Evolutionary conservation across 1,140 invertebrate genomes (phyloP).

Genomic region (Drosophila mayri): DNA sequence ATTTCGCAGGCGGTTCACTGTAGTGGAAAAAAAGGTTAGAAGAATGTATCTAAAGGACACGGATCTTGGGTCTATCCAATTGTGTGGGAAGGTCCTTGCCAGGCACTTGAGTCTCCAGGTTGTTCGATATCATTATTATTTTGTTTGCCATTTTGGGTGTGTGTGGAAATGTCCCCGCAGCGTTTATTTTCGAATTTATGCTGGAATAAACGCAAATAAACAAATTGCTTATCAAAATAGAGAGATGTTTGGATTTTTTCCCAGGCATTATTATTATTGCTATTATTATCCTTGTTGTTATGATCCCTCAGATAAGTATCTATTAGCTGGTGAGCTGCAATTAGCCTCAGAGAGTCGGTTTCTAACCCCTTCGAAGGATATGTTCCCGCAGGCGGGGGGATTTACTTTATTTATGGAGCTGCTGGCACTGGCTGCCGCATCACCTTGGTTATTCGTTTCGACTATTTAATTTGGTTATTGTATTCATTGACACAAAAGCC

Average conservation of each 20-base stretch:
- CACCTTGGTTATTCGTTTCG: slow-evolving; percentile 67
- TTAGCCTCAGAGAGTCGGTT: slow-evolving; percentile 14
- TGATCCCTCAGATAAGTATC: slow-evolving; percentile 69
- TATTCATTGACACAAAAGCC: slow-evolving; percentile 83
- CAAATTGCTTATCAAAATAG: slow-evolving; percentile 69
- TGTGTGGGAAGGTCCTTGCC: slow-evolving; percentile 56
- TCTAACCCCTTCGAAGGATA: slow-evolving; percentile 43
- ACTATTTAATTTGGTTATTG: slow-evolving; percentile 80
- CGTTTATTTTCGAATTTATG: slow-evolving; percentile 64
- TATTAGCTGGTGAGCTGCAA: slow-evolving; percentile 58
- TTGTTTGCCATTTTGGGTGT: slow-evolving; percentile 75
- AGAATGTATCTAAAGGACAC: slow-evolving; percentile 72
- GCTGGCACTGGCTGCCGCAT: slow-evolving; percentile 38
- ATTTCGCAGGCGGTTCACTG: slow-evolving; percentile 71
- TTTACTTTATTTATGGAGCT: slow-evolving; percentile 32
- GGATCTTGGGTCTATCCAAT: slow-evolving; percentile 13
- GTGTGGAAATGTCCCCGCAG: slow-evolving; percentile 66
- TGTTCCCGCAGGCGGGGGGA: slow-evolving; percentile 29
- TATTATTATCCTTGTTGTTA: slow-evolving; percentile 24
- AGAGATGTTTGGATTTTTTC: slow-evolving; percentile 14
- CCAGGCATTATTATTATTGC: slow-evolving; percentile 28
- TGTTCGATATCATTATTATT: slow-evolving; percentile 73
- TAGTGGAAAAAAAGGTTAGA: slow-evolving; percentile 72
- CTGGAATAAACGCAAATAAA: slow-evolving; percentile 75
- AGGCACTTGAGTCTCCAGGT: slow-evolving; percentile 50